Conservation (phyloP, 1,140 invertebrate species). For the Armadillidium nasatum region DNA sequence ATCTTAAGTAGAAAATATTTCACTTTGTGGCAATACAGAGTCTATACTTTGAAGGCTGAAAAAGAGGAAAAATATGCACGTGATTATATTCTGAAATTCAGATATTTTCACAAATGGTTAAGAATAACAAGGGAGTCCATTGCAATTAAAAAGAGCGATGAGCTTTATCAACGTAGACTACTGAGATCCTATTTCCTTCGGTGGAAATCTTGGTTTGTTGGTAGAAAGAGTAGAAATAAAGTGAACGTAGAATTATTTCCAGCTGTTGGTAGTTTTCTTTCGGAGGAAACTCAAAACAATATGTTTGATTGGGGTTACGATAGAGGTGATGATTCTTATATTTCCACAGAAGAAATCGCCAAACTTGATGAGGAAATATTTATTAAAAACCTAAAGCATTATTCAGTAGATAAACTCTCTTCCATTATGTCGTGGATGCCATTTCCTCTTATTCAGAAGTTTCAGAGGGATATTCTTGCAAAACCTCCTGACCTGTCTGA, state of each 20-base stretch:
- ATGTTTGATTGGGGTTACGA: constrained; percentile 36
- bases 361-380: not conserved
- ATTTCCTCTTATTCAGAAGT: constrained; percentile 14
- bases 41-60: not conserved
- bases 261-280: constrained; percentile 22
- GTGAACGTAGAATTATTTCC: constrained; percentile 30
- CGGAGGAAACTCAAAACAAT: constrained; percentile 27
- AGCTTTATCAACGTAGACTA: constrained; percentile 24
- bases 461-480: constrained; percentile 17
- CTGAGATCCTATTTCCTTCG: constrained; percentile 12
- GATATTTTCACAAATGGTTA: constrained; percentile 19
- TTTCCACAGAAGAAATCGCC: constrained; percentile 18
- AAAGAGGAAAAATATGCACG: not conserved
- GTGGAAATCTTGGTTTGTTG: constrained; percentile 18
- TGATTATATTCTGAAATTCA: not conserved
- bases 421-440: constrained; percentile 29
- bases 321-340: constrained; percentile 18
- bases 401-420: constrained; percentile 19
- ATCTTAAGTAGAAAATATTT: not conserved
- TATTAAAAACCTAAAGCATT: not conserved
- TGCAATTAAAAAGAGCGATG: not conserved
- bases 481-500: not conserved
- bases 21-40: not conserved
- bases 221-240: constrained; percentile 23
- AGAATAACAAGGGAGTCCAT: not conserved